Evolutionary conservation across 2,888 invertebrate genomes (phyloP), one percentile per base, ranked within the genome.

Genomic region (Argyresthia goedartella): DNA sequence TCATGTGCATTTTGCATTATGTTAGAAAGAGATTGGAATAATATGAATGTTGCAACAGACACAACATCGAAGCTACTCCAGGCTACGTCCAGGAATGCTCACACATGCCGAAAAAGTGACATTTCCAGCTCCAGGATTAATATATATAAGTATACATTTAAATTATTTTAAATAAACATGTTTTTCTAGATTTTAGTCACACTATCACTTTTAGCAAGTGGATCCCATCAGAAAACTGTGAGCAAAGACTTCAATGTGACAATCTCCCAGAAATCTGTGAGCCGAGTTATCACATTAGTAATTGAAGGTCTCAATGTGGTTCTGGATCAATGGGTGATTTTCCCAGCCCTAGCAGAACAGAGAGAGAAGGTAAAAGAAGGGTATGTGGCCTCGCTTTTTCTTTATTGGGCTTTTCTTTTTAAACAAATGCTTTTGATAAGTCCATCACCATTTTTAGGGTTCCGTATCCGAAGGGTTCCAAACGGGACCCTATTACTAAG

Each of bases 231-330:
- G 56, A 75, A 75, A 51, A 64, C 65, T 8, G 60, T 76, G 7
- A 68, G 74, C 25, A 74, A 71, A 58, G 72, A 74, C 60, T 76
- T 76, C 51, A 69, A 68, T 57, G 54, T 75, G 3, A 68, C 63
- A 49, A 72, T 76, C 57, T 76, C 75, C 6, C 76, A 76, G 53
- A 76, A 76, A 53, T 76, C 76, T 50, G 73, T 76, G 13, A 75
- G 76, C 56, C 52, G 76, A 54, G 61, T 74, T 2, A 73, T 76
- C 51, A 72, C 70, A 54, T 61, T 68, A 48, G 58, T 75, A n/a
- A 64, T 76, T 53, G 76, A 76, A 57, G 73, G 71, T 1, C 60
- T 76, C 0, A 76, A 76, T 56, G 51, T 65, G 52, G 65, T 74
- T 9, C 61, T 76, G 11, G 60, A 76, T 54, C 56, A 67, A 47